Evolutionary conservation across 1,140 invertebrate species (phyloP).

Genomic region (Sitobion miscanthi): DNA sequence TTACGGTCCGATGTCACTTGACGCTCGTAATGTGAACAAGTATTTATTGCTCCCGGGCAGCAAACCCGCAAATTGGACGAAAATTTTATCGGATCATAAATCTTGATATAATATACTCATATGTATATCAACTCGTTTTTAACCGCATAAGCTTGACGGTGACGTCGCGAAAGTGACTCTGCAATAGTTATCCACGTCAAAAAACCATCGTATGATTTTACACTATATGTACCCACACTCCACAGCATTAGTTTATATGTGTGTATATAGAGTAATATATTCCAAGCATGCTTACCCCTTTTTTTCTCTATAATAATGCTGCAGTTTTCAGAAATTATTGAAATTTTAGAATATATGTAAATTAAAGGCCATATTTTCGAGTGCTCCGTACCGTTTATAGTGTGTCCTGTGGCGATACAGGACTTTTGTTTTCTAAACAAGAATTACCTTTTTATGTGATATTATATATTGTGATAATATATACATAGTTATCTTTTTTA

Average conservation of each 20-base stretch:
- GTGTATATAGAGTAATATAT: too few relatives aligned
- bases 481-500: too few relatives aligned
- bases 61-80: constrained; percentile 1
- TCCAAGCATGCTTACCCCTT: too few relatives aligned
- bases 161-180: neutral
- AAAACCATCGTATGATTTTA: neutral
- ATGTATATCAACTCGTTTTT: neutral
- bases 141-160: neutral
- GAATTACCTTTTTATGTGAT: too few relatives aligned
- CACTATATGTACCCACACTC: neutral
- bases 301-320: neutral
- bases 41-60: constrained; percentile 20
- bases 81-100: constrained; percentile 32
- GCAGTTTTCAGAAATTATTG: neutral
- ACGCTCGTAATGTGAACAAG: constrained; percentile 25
- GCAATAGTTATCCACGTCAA: neutral
- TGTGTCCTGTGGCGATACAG: neutral
- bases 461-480: too few relatives aligned
- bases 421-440: neutral
- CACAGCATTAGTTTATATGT: too few relatives aligned
- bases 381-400: neutral
- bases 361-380: neutral
- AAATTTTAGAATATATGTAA: neutral
- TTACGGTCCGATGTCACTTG: constrained; percentile 26
- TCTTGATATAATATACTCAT: neutral